phyloP scores from a whole-genome alignment of 2,888 invertebrate species.

The Brachyopa scutellaris region DNA sequence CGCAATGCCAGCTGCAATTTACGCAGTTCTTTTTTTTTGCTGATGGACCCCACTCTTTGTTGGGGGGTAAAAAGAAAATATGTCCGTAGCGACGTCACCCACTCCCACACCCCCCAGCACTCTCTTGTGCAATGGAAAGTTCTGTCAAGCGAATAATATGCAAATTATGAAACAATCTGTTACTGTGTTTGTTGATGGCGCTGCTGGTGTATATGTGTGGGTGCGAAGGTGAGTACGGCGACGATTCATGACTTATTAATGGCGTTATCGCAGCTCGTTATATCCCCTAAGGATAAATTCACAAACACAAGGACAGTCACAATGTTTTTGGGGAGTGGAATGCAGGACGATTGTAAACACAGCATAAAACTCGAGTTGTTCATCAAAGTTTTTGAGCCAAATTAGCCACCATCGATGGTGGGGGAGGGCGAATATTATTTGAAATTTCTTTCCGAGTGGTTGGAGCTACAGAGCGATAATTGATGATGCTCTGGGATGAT shows the following conservation, averaged over 20 bases:
- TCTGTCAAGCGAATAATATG: conserved; percentile 68
- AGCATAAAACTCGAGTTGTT: conserved; percentile 30
- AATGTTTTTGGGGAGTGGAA: no score
- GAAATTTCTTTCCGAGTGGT: background rate
- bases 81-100: no score
- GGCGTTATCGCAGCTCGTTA: conserved; percentile 10
- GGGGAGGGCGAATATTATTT: background rate
- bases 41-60: conserved; percentile 9
- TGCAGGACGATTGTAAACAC: background rate
- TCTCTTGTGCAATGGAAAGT: no score
- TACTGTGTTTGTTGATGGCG: conserved; percentile 34
- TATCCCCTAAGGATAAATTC: conserved; percentile 10
- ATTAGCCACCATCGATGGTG: conserved; percentile 7
- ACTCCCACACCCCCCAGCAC: no score
- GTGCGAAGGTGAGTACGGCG: background rate
- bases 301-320: background rate
- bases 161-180: conserved; percentile 69
- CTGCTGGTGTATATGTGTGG: conserved; percentile 4
- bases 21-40: conserved; percentile 23
- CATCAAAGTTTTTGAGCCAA: conserved; percentile 37
- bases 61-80: background rate
- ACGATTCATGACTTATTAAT: conserved; percentile 68
- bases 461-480: conserved; percentile 46
- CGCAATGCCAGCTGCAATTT: conserved; percentile 58
- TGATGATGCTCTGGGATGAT: conserved; percentile 39